A percentile compares a stretch with the other conserved stretches of the same genome.
phyloP scores from a whole-genome alignment of 23 tunicate species.

The Styela plicata region DNA sequence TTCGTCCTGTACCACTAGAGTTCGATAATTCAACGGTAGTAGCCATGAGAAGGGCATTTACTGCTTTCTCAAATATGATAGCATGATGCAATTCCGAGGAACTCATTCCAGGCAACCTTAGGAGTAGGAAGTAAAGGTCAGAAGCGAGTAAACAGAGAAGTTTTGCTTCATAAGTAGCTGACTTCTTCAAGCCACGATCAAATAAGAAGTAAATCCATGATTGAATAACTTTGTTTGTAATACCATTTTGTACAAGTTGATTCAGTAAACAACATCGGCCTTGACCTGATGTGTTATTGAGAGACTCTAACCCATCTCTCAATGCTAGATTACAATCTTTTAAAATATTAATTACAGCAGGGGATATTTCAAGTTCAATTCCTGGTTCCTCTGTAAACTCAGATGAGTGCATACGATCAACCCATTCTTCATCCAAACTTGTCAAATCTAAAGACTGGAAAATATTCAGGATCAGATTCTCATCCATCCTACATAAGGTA shows the following conservation, averaged over 20 bases:
- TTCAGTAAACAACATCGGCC: constrained; percentile 27
- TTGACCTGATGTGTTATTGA: neutral
- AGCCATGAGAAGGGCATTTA: neutral
- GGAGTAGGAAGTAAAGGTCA: constrained; percentile 47
- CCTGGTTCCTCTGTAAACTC: constrained; percentile 67
- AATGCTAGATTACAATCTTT: neutral
- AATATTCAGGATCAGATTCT: neutral
- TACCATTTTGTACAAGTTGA: constrained; percentile 13
- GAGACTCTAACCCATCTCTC: neutral
- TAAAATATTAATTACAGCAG: neutral
- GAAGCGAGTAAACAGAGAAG: constrained; percentile 46
- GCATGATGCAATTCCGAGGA: constrained; percentile 13
- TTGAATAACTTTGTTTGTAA: constrained; percentile 35
- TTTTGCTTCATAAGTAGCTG: constrained; percentile 41
- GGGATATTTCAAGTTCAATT: constrained; percentile 23
- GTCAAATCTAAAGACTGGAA: constrained; percentile 11
- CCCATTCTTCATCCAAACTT: constrained; percentile 30
- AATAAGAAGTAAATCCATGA: constrained; percentile 62
- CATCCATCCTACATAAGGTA: neutral
- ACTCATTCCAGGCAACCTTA: constrained; percentile 50
- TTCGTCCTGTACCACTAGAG: neutral
- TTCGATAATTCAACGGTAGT: neutral
- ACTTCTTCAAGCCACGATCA: constrained; percentile 20
- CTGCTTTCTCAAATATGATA: constrained; percentile 8
- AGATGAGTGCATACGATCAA: constrained; percentile 23